Conservation (phyloP, 2,797 vertebrate species). For the Galago senegalensis region DNA sequence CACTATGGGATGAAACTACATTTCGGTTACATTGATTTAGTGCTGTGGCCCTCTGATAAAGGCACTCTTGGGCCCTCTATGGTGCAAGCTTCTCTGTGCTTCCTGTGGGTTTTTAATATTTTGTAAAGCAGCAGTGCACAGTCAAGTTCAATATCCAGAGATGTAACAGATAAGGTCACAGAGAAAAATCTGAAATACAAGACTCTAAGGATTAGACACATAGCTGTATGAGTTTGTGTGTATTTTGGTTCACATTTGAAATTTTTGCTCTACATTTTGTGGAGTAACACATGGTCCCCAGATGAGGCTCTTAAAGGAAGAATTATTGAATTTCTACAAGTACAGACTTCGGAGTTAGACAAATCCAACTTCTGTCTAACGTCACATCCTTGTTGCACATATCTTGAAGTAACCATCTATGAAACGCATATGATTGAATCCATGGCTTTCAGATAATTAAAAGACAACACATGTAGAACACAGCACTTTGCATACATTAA, state of each 20-base stretch:
- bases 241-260: background rate
- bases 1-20: conserved; percentile 50
- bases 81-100: background rate
- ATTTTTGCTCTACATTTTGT: background rate
- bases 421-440: background rate
- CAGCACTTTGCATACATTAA: background rate
- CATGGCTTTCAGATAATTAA: background rate
- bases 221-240: background rate
- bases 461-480: background rate
- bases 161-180: conserved; percentile 51
- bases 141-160: conserved; percentile 53
- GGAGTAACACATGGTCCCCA: background rate
- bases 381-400: background rate
- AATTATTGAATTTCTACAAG: background rate
- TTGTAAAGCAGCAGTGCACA: conserved; percentile 50
- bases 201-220: background rate
- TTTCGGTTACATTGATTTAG: conserved; percentile 62
- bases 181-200: conserved; percentile 35
- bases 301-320: background rate
- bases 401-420: background rate
- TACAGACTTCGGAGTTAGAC: background rate
- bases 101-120: conserved; percentile 63
- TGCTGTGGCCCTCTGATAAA: conserved; percentile 52
- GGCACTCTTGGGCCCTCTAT: background rate
- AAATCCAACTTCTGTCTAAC: background rate